Base-by-base conservation (phyloP, 2,113 vertebrate species). In the Opisthocomus hoazin region DNA sequence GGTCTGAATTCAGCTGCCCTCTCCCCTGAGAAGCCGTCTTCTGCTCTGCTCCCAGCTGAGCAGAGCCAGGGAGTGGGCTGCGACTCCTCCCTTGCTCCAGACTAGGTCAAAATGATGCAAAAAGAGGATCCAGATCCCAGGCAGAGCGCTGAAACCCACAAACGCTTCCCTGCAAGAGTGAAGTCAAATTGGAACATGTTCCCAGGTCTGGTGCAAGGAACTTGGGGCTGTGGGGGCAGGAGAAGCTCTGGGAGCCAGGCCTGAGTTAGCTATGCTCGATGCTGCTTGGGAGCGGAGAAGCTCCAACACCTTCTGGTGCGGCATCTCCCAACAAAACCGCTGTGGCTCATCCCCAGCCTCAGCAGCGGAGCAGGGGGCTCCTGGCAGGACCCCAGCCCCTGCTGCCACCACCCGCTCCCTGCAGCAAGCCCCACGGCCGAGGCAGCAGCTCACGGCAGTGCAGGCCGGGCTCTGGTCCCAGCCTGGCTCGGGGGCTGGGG, bases 281-380 rank as follows among this genome's bases (percentile, higher is more conserved):
- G 43, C 32, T 43, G 27, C 32, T 19, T 43, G 32, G 45, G 53
- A 39, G 23, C 1, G 20, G 29, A 30, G 34, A 61, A 46, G 39
- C 23, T 39, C 46, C 39, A 39, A 5, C n/a, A 39, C 34, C 36
- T 32, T 17, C 51, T 34, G 61, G 60, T 26, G 60, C 1, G 1
- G 18, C 18, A 45, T 10, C 37, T 74, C 34, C 51, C 51, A 12
- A 11, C 18, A 23, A 51, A 34, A 8, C 14, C 1, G 2, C 53
- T 6, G 34, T 1, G 2, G 68, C 27, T 51, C 68, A 10, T 34
- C 22, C 51, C 57, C 45, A 9, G 10, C 75, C 48, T 16, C 29
- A 7, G 56, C 5, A 3, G 8, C 29, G 15, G 18, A 8, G 10
- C 0, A n/a, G n/a, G 1, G 48, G 15, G 20, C 48, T 48, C 27